Evolutionary conservation across 1,140 invertebrate genomes (phyloP), one percentile per base, ranked within the genome.

Genomic region (Littorina saxatilis): DNA sequence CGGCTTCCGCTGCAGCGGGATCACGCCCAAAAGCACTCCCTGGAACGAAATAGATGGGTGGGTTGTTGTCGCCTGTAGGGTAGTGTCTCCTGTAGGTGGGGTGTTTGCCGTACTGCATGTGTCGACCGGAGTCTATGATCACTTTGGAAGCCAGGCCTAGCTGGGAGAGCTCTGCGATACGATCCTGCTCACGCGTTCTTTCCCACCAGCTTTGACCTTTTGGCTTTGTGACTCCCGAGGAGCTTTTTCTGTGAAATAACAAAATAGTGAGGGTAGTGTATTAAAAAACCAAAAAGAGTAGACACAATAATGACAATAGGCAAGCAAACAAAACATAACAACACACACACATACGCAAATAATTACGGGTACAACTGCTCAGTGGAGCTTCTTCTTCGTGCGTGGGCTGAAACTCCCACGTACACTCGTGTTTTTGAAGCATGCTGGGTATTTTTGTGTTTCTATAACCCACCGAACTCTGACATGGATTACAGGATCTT

Each of bases 101-200:
- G 58, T 61, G 58, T 23, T 61, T 61, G 58, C 58, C 58, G 58
- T 61, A 61, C 20, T 23, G 9, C 58, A 61, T 61, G 58, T 61
- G 20, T 4, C 58, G 58, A 23, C 58, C 20, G 4, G 20, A 5
- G 23, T 61, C 58, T 23, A 61, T 23, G 20, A 61, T 29, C 58
- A 61, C 58, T 23, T 23, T 29, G 58, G 58, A n/a, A 29, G 58
- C 58, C 20, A 29, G 7, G 20, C 58, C 58, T 5, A 61, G 58
- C 23, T 61, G 58, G n/a, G 58, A 61, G 9, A 61, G 23, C 58
- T 61, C 58, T 23, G 58, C 58, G 27, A 61, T 61, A 23, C 58
- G 58, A 29, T 61, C 58, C 58, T 61, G 9, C 23, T 61, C 58
- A 7, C 58, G 58, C n/a, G 27, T 61, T 29, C n/a, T 61, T 7